A percentile compares a stretch with the other conserved stretches of the same genome.
Conservation (phyloP, 2,888 invertebrate genomes). For the Oeneis ivallda region DNA sequence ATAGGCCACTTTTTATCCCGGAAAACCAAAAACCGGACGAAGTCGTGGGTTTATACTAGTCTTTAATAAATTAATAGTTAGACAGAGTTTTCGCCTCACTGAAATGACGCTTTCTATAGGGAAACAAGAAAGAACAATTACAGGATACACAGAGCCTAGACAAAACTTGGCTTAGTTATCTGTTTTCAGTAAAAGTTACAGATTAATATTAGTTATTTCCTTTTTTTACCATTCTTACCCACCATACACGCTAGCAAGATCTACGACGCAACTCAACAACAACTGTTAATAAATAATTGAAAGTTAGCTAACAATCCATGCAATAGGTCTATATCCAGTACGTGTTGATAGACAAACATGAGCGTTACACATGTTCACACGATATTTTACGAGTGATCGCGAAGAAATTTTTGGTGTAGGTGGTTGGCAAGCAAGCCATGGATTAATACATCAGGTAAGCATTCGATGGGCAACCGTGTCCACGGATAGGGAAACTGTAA, state of each 20-base stretch:
- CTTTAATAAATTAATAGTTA: too few species aligned
- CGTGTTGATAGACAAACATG: conserved; percentile 25
- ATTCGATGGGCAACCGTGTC: conserved; percentile 49
- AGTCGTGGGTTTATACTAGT: too few species aligned
- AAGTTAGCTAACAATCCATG: neutral
- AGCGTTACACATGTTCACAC: conserved; percentile 34
- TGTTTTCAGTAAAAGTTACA: neutral
- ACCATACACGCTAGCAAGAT: neutral
- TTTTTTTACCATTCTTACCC: neutral
- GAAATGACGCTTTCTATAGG: too few species aligned
- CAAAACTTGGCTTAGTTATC: neutral
- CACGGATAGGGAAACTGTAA: conserved; percentile 7
- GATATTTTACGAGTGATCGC: conserved; percentile 34
- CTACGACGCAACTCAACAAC: neutral
- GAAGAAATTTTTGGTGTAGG: conserved; percentile 51
- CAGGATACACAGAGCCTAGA: neutral
- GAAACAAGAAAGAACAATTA: neutral
- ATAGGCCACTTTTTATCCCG: too few species aligned
- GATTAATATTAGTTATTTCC: neutral
- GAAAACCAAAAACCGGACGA: too few species aligned
- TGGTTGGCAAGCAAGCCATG: conserved; percentile 57
- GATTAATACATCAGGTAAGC: conserved; percentile 62
- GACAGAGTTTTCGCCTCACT: too few species aligned
- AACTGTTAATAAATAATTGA: neutral
- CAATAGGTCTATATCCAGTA: neutral